Base-by-base conservation (phyloP, 1,140 invertebrate genomes). In the Fopius arisanus region DNA sequence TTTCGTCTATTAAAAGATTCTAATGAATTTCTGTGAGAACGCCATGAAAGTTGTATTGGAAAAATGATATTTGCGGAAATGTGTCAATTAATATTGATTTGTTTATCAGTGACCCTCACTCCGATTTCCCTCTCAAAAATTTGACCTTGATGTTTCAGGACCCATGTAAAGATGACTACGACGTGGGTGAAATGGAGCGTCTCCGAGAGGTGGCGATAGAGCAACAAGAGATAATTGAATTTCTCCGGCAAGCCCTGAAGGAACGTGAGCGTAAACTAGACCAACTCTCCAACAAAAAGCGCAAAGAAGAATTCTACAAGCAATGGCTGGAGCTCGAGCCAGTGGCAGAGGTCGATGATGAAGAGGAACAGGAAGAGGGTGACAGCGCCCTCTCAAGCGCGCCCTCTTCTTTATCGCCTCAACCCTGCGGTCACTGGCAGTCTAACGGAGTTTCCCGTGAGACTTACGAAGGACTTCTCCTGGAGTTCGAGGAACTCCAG, bases 241-340 rank as follows among this genome's bases (percentile, higher is more conserved):
- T 83, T 70, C 80, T 88, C 68, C 81, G 83, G 69, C 85, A 87
- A 73, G 81, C 83, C 12, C 79, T 87, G 72, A 86, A 87, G 82
- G 85, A 86, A 62, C 85, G 84, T 40, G 84, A 87, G 43, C 81
- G 86, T 3, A 87, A 87, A 72, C 73, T 87, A 28, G 86, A 87
- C n/a, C 85, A 87, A 33, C 75, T 87, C 5, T 77, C 80, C 21
- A 86, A 85, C 54, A 86, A 86, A 26, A 83, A 81, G 28, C 76
- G 83, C 54, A 86, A 86, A 62, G 85, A 86, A 69, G 83, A 83
- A 76, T 85, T 83, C 69, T 86, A 83, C 68, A 84, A 81, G 28
- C 84, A 85, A 23, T 87, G 84, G 82, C 40, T 85, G 9, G 85
- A 86, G 41, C 65, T 87, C 6, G 86, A 86, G 31, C 84, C 85